Conservation (phyloP, 2,113 vertebrate species). For the Pitta sordida region DNA sequence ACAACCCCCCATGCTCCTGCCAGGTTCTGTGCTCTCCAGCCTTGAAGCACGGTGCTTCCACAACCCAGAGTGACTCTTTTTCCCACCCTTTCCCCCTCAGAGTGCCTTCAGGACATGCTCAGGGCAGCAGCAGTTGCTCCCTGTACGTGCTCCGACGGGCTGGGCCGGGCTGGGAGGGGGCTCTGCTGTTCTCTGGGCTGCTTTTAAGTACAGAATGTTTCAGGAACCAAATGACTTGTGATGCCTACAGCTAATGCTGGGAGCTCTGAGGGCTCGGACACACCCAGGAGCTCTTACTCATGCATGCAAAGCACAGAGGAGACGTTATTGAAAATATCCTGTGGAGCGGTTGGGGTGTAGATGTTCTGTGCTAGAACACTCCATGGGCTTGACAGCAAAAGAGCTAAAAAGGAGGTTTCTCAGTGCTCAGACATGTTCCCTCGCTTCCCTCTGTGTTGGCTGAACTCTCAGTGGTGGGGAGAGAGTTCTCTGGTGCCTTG, state of each 20-base stretch:
- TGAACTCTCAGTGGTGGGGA: neutral
- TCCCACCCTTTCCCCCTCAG: neutral
- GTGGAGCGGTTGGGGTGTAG: fast-evolving
- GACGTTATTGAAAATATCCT: neutral
- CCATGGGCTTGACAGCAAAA: neutral
- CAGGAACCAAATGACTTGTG: constrained; percentile 5
- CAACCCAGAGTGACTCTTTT: neutral
- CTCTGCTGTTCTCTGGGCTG: neutral
- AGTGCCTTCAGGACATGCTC: neutral
- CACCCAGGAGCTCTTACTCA: constrained; percentile 47
- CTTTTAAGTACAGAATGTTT: neutral
- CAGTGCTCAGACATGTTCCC: neutral
- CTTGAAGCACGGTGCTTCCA: neutral
- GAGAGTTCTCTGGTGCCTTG: neutral
- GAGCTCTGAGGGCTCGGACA: constrained; percentile 23
- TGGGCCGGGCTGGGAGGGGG: neutral
- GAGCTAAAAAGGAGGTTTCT: neutral
- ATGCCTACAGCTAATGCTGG: constrained; percentile 6
- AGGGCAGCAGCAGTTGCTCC: neutral
- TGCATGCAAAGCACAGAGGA: neutral
- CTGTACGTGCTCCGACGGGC: fast-evolving
- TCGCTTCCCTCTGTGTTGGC: fast-evolving
- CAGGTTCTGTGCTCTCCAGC: neutral
- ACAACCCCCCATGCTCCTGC: neutral
- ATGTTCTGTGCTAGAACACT: fast-evolving